A percentile compares a stretch with the other conserved stretches of the same genome.
Evolutionary conservation across 2,888 invertebrate genomes (phyloP).

Genomic region (Eutolmus rufibarbis): DNA sequence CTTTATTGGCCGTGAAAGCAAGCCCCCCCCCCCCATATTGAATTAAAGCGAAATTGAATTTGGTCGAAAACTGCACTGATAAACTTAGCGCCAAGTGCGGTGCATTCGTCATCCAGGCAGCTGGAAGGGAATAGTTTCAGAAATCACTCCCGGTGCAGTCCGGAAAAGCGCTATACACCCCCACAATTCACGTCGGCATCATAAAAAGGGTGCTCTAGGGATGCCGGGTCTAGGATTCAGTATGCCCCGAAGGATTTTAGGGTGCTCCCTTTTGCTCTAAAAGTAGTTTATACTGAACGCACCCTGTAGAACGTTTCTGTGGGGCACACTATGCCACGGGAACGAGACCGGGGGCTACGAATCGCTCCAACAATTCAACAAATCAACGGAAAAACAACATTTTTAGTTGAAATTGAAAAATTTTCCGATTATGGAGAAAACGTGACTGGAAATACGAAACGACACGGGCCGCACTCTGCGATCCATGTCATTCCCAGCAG

Average conservation of each 20-base stretch:
- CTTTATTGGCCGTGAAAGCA: conserved; percentile 32
- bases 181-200: background rate
- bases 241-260: background rate
- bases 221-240: background rate
- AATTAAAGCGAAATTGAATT: conserved; percentile 29
- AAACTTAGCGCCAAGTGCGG: background rate
- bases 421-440: conserved; percentile 46
- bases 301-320: background rate
- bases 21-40: conserved; percentile 5
- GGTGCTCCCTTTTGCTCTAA: background rate
- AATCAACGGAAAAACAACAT: conserved; percentile 47
- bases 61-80: background rate
- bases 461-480: conserved; percentile 19
- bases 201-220: background rate
- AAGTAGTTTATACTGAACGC: background rate
- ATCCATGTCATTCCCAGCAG: conserved; percentile 13
- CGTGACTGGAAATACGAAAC: conserved; percentile 47
- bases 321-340: background rate
- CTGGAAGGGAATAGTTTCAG: background rate
- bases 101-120: conserved; percentile 2
- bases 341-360: background rate
- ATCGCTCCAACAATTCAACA: conserved; percentile 41
- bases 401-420: conserved; percentile 48
- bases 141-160: background rate
- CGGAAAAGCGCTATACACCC: background rate